Percentiles rank a stretch among this genome's conserved stretches.
phyloP scores from a whole-genome alignment of 1,140 invertebrate genomes.

The Drosophila mauritiana region DNA sequence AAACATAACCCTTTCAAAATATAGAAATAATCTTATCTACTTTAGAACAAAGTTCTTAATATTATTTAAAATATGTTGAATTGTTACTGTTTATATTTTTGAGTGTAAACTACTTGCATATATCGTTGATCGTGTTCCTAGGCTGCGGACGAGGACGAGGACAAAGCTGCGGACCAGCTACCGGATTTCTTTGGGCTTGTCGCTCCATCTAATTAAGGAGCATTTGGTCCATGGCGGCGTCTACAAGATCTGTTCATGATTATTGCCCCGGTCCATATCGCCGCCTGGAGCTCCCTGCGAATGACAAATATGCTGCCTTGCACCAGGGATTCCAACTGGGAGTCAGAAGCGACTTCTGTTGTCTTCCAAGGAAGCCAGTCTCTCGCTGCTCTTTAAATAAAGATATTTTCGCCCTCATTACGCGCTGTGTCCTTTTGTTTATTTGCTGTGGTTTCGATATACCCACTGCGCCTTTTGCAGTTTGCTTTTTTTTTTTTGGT shows the following conservation, averaged over 20 bases:
- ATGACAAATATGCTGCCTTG: conserved; percentile 76
- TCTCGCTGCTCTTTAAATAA: conserved; percentile 69
- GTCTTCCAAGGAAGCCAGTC: conserved; percentile 62
- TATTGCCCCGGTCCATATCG: conserved; percentile 74
- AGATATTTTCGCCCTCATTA: conserved; percentile 83
- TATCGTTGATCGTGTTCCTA: conserved; percentile 46
- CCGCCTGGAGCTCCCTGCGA: conserved; percentile 60
- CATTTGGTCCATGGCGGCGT: conserved; percentile 61
- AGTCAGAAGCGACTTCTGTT: conserved; percentile 20
- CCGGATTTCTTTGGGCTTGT: conserved; percentile 52
- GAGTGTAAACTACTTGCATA: conserved; percentile 12
- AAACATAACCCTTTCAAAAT: too few relatives aligned
- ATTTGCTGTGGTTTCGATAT: conserved; percentile 42
- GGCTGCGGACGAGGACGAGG: conserved; percentile 4
- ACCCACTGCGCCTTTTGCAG: background rate
- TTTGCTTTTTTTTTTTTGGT: conserved; percentile 35
- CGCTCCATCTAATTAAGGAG: conserved; percentile 83
- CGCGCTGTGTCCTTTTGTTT: conserved; percentile 79
- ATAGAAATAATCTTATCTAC: too few relatives aligned
- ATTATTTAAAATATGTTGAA: too few relatives aligned
- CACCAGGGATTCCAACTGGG: conserved; percentile 5
- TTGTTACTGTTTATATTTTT: background rate
- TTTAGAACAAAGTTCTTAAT: too few relatives aligned
- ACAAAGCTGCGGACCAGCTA: conserved; percentile 3
- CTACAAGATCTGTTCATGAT: conserved; percentile 78